phyloP scores from a whole-genome alignment of 92 coral and sea anemone genomes.

The Zoanthus gigantus region DNA sequence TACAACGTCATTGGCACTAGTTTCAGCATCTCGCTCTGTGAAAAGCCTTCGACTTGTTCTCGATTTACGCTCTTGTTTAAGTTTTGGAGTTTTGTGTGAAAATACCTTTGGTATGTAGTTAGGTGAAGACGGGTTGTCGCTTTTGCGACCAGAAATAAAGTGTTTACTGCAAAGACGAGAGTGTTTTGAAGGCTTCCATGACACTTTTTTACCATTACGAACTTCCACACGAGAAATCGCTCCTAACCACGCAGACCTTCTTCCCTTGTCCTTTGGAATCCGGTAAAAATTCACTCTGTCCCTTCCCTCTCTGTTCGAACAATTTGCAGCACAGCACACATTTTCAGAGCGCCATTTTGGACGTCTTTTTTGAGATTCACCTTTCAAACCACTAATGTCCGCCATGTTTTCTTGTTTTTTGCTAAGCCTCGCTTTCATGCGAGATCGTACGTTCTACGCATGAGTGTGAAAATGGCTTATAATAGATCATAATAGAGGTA shows the following conservation, averaged over 20 bases:
- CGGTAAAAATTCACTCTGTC: slow-evolving; percentile 23
- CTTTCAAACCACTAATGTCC: not conserved
- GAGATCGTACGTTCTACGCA: too few relatives aligned
- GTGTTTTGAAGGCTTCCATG: slow-evolving; percentile 30
- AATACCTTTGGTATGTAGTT: slow-evolving; percentile 31
- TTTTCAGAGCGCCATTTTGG: slow-evolving; percentile 26
- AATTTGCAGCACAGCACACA: slow-evolving; percentile 15
- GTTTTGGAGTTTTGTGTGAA: not conserved
- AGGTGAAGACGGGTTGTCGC: slow-evolving; percentile 23
- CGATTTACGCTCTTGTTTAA: not conserved
- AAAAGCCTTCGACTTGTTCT: not conserved
- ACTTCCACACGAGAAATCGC: slow-evolving; percentile 30
- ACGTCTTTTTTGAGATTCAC: not conserved
- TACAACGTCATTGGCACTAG: not conserved
- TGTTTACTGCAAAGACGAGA: slow-evolving; percentile 40
- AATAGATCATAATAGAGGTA: too few relatives aligned
- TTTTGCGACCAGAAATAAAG: slow-evolving; percentile 41
- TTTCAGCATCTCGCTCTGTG: not conserved
- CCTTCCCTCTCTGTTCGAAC: slow-evolving; percentile 39
- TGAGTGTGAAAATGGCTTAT: too few relatives aligned
- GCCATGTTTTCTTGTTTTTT: not conserved
- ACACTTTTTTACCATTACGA: not conserved
- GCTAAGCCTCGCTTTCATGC: too few relatives aligned
- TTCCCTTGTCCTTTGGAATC: slow-evolving; percentile 24
- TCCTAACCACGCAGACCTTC: slow-evolving; percentile 21